Base-by-base conservation (phyloP, 2,888 invertebrate genomes). In the Coleophora deauratella region DNA sequence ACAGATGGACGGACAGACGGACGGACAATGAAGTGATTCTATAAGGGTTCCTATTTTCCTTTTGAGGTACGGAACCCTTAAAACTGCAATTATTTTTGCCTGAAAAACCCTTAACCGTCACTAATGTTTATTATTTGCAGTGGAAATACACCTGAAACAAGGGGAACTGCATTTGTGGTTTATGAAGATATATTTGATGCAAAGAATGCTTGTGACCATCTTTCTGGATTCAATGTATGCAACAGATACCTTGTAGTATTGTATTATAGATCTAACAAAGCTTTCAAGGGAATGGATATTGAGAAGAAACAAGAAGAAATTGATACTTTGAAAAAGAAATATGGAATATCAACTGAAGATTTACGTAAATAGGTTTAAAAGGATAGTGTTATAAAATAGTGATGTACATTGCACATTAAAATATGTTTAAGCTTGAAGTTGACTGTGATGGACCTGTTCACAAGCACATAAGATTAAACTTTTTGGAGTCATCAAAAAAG, bases 161-260 rank as follows among this genome's bases (percentile, higher is more conserved):
- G 97, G 73, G 99, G 99, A 39, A 99, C 99, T 28, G 99, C 99
- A 12, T 99, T 99, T 89, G 98, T 99, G 37, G 97, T 99, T 0
- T 99, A 98, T 77, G 99, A 99, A 85, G 99, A 99, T 70, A 99
- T 99, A 62, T 99, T 99, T 87, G 99, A 99, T 88, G 99, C 99
- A 0, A 99, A 99, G 80, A 99, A 99, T 87, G 99, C 99, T 3
- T 99, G 99, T 79, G 99, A 99, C 74, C 99, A 99, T 79, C 86
- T 99, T 41, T 98, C 98, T 41, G 99, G 99, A 8, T 99, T 99
- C 77, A 99, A 99, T 75, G 99, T 99, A 27, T 99, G 99, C 72
- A 99, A 99, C 77, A 89, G 99, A 59, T 99, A 99, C 72, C 88
- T 99, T 30, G 99, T 99, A n/a, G 99, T 99, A 1, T 85, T 99